Conservation (phyloP, 2,888 invertebrate species). For the Formica aserva region DNA sequence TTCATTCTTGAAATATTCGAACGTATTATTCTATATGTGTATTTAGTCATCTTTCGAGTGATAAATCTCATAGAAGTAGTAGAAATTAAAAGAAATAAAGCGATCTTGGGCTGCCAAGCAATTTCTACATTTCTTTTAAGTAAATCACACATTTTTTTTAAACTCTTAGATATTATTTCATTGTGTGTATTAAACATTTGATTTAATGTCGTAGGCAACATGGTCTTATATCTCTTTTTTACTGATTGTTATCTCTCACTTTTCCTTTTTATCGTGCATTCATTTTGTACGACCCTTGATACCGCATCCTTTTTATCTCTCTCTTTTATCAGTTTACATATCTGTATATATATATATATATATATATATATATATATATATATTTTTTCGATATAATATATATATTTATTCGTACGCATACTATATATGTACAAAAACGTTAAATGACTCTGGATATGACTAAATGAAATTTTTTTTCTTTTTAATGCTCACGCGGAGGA, state of each 20-base stretch:
- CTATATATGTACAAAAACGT: conserved; percentile 80
- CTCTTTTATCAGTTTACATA: conserved; percentile 39
- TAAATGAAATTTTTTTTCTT: conserved; percentile 81
- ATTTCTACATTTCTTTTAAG: background rate
- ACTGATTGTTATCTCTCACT: conserved; percentile 5
- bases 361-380: conserved; percentile 50
- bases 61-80: background rate
- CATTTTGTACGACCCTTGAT: background rate
- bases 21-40: background rate
- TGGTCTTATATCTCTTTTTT: conserved; percentile 1
- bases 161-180: background rate
- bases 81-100: background rate
- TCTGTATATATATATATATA: too few relatives aligned
- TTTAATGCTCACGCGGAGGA: conserved; percentile 39
- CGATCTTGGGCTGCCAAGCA: background rate
- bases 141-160: conserved; percentile 8
- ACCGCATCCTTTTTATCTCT: conserved; percentile 14
- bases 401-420: conserved; percentile 58
- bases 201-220: conserved; percentile 14
- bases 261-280: conserved; percentile 13
- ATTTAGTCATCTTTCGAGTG: background rate
- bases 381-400: conserved; percentile 56
- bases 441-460: conserved; percentile 86
- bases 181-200: background rate
- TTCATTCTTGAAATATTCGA: conserved; percentile 6